Base-by-base conservation (phyloP, 92 coral and sea anemone genomes). In the Epizoanthus stellaris region DNA sequence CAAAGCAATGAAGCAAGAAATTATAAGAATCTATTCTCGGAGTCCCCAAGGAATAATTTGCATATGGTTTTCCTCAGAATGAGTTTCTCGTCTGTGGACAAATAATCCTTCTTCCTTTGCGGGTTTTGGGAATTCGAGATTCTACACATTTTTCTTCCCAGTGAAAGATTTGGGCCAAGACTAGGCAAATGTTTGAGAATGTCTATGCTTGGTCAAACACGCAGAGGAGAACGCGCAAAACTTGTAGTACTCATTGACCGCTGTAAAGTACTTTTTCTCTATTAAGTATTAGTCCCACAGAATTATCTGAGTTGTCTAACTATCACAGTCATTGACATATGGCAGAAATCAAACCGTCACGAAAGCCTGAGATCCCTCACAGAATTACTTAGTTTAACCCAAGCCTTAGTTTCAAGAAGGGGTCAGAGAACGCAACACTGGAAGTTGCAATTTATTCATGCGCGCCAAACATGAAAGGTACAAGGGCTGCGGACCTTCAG, bases 61-160 rank as follows among this genome's bases (percentile, higher is more conserved):
- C 90, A 89, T 89, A 89, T 71, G 95, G 98, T 92, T 92, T 92
- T 93, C 88, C 95, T 91, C 93, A 88, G 92, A 63, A 64, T 19
- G 43, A 59, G 25, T 9, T 70, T 20, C 9, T 23, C 36, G 60
- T 67, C 20, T 45, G 61, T 63, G 71, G 72, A 63, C 21, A 20
- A 20, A 79, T 19, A 21, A 79, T 12, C 23, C 52, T 60, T 21
- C 43, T 65, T 59, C 70, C 64, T 19, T 60, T 77, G 82, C 68
- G 39, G 70, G 70, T 77, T 77, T 43, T 43, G 43, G 67, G 57
- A 79, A 43, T 63, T 42, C 19, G 40, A 63, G 59, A 79, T 73
- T 49, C 69, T 76, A 53, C 14, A 49, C 25, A n/a, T 59, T 6
- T 59, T 38, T 76, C 4, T 57, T 17, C 16, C 34, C 56, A 49